Percentiles rank a stretch among this genome's conserved stretches.
Evolutionary conservation across 2,113 vertebrate species (phyloP).

Genomic region (Syngnathus scovelli): DNA sequence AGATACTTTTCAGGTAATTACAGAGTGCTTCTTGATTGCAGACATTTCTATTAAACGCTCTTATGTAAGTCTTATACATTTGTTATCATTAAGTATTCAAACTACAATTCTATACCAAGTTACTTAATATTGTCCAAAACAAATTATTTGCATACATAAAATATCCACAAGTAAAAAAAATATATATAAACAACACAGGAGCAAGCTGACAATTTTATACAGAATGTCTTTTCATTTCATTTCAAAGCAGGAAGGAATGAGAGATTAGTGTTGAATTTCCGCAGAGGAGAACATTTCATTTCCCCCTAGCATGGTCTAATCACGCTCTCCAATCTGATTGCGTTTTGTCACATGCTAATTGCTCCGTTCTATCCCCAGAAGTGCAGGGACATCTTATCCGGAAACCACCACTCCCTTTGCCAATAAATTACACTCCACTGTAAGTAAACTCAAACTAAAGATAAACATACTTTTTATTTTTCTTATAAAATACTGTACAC

Average conservation of each 20-base stretch:
- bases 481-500: constrained; percentile 16
- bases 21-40: not conserved
- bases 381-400: constrained; percentile 1
- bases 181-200: not conserved
- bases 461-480: constrained; percentile 15
- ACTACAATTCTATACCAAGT: not conserved
- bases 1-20: not conserved
- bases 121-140: not conserved
- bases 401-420: constrained; percentile 1
- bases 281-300: not conserved
- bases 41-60: not conserved
- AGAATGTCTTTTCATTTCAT: not conserved
- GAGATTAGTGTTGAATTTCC: not conserved
- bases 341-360: constrained; percentile 2
- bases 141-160: not conserved
- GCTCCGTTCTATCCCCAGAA: not conserved
- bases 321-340: constrained; percentile 3
- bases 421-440: not conserved
- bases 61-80: not conserved
- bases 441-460: not conserved
- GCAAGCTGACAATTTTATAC: not conserved
- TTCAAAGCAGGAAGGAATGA: not conserved
- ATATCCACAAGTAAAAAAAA: not conserved
- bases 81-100: too few species aligned
- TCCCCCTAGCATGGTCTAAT: not conserved